A percentile compares a stretch with the other conserved stretches of the same genome.
phyloP scores from a whole-genome alignment of 1,140 invertebrate species.

The Drosophila setifemur region DNA sequence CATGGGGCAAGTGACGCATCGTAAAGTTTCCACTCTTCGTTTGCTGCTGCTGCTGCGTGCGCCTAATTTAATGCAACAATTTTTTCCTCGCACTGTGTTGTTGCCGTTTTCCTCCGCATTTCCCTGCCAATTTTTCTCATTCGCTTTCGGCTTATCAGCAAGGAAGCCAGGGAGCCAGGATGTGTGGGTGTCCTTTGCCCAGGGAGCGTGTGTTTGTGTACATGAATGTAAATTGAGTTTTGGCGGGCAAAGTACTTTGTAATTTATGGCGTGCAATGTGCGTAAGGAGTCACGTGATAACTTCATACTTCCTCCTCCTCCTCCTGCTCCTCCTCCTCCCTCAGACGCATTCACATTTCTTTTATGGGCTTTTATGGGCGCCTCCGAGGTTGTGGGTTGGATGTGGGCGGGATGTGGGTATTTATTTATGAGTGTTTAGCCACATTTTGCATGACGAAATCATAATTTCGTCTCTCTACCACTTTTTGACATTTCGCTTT shows the following conservation, averaged over 20 bases:
- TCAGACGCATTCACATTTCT: slow-evolving; percentile 30
- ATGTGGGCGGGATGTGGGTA: slow-evolving; percentile 25
- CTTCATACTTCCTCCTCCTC: too few species aligned
- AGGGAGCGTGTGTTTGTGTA: slow-evolving; percentile 25
- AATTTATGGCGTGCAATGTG: slow-evolving; percentile 80
- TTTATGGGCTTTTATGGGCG: slow-evolving; percentile 48
- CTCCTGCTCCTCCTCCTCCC: slow-evolving; percentile 12
- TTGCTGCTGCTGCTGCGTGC: slow-evolving; percentile 27
- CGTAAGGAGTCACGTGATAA: slow-evolving; percentile 79
- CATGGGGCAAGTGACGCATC: slow-evolving; percentile 54
- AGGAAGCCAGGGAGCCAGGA: slow-evolving; percentile 18
- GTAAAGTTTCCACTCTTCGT: slow-evolving; percentile 57
- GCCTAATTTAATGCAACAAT: slow-evolving; percentile 80
- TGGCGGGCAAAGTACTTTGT: slow-evolving; percentile 76
- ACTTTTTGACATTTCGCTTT: slow-evolving; percentile 68
- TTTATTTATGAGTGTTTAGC: slow-evolving; percentile 74
- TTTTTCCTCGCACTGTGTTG: slow-evolving; percentile 64
- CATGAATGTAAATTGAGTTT: slow-evolving; percentile 79
- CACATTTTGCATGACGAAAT: slow-evolving; percentile 78
- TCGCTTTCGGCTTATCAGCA: slow-evolving; percentile 58
- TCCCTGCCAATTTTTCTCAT: slow-evolving; percentile 27
- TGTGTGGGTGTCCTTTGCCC: slow-evolving; percentile 9
- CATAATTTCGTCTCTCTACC: slow-evolving; percentile 63
- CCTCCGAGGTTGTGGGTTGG: too few species aligned
- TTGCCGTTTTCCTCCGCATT: slow-evolving; percentile 29